Evolutionary conservation across 2,888 invertebrate species (phyloP), one percentile per base, ranked within the genome.

Genomic region (Agriopis marginaria): DNA sequence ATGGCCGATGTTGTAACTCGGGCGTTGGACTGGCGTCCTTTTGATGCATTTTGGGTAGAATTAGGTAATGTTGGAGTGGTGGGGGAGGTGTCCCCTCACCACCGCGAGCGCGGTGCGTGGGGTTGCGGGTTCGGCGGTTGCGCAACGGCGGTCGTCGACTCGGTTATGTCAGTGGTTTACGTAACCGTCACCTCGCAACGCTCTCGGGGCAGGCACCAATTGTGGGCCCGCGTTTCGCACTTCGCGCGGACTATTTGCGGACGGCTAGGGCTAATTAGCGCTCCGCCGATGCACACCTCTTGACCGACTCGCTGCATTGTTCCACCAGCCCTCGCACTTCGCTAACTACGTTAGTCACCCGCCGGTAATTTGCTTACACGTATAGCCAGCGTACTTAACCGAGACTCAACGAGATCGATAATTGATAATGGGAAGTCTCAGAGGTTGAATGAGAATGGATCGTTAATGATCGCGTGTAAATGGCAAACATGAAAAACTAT

Each of bases 61-160:
- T 93, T 91, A 91, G 87, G 92, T 90, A 92, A 92, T 92, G 91
- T 87, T 79, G 76, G 80, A 74, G 73, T 83, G 84, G 89, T 84
- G 88, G 89, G 86, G 86, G 86, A 86, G 80, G 75, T 78, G 79
- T 66, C 79, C 79, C 79, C 81, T 84, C 79, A 82, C 85, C 82
- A 86, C 82, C 88, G 85, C 82, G 82, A 81, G 82, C 74, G 86
- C 80, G 83, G 87, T 87, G 89, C 86, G 90, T 89, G 89, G 93
- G 93, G 93, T 92, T 92, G 92, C 87, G 86, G 90, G 91, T 90
- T 90, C 83, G 89, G 86, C 83, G 85, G 87, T 94, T 94, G 91
- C 93, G 92, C 92, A 93, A 94, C 86, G 82, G 79, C 93, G 93
- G 94, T 93, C 93, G 92, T 91, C 93, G 93, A 93, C 93, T 92